A percentile compares a stretch with the other conserved stretches of the same genome.
phyloP scores from a whole-genome alignment of 1,140 invertebrate genomes.

The Leptinotarsa lineolata region DNA sequence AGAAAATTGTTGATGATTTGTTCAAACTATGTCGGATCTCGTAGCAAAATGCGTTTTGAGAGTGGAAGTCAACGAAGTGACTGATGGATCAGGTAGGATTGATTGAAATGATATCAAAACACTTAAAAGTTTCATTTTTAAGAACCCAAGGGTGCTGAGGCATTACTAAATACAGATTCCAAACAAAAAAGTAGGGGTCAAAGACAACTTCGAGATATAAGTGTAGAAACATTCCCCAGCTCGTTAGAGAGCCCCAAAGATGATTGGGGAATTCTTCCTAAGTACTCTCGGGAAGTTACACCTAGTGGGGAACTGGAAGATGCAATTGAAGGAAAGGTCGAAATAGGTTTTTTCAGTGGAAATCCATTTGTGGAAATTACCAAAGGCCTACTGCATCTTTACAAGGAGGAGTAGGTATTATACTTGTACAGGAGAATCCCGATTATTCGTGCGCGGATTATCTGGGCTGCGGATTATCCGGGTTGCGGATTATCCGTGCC shows the following conservation, averaged over 20 bases:
- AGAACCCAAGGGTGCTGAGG: slow-evolving; percentile 35
- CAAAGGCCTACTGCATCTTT: slow-evolving; percentile 94
- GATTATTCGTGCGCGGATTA: no score
- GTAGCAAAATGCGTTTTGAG: slow-evolving; percentile 65
- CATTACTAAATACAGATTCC: slow-evolving; percentile 17
- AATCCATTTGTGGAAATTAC: slow-evolving; percentile 97
- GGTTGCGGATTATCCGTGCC: no score
- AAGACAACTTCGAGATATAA: slow-evolving; percentile 65
- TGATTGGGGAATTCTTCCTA: slow-evolving; percentile 57
- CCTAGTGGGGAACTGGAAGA: slow-evolving; percentile 52
- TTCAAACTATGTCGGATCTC: slow-evolving; percentile 55
- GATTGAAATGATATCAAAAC: background rate
- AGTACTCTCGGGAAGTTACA: slow-evolving; percentile 56
- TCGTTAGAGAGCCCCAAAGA: slow-evolving; percentile 56
- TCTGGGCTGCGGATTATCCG: no score
- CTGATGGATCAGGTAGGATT: slow-evolving; percentile 49
- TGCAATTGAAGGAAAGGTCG: slow-evolving; percentile 58
- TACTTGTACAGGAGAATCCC: no score
- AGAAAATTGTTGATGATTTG: background rate
- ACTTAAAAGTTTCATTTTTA: slow-evolving; percentile 19
- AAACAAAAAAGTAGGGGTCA: slow-evolving; percentile 46
- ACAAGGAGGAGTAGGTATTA: slow-evolving; percentile 79
- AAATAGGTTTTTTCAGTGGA: slow-evolving; percentile 90
- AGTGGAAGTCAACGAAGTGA: slow-evolving; percentile 60
- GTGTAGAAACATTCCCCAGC: slow-evolving; percentile 68